Evolutionary conservation across 2,888 invertebrate genomes (phyloP).

Genomic region (Drosophila barbarae): DNA sequence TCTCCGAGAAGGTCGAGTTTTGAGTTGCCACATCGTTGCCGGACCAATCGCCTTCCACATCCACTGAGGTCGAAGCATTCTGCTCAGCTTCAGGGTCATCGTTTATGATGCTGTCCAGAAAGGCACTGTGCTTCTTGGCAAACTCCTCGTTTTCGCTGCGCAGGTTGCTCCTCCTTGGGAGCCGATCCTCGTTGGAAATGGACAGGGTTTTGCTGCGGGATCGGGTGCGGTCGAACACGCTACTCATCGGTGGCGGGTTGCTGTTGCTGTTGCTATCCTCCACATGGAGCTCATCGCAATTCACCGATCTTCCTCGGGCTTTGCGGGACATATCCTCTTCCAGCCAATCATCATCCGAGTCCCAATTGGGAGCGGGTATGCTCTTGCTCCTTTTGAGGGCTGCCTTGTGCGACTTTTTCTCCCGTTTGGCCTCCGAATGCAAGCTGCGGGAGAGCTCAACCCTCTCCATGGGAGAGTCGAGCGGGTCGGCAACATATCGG

Average conservation of each 20-base stretch:
- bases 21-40: slow-evolving; percentile 40
- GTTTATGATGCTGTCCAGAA: slow-evolving; percentile 81
- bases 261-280: slow-evolving; percentile 52
- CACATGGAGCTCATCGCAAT: slow-evolving; percentile 45
- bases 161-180: slow-evolving; percentile 80
- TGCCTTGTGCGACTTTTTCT: slow-evolving; percentile 2
- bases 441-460: slow-evolving; percentile 34
- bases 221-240: slow-evolving; percentile 37
- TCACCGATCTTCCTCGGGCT: slow-evolving; percentile 44
- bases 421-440: slow-evolving; percentile 4
- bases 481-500: slow-evolving; percentile 27
- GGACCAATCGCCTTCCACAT: slow-evolving; percentile 36
- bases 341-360: slow-evolving; percentile 41
- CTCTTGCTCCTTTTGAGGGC: slow-evolving; percentile 58
- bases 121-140: slow-evolving; percentile 83
- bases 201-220: slow-evolving; percentile 76
- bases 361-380: slow-evolving; percentile 44
- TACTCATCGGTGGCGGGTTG: slow-evolving; percentile 3
- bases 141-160: slow-evolving; percentile 84
- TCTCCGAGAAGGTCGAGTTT: slow-evolving; percentile 54
- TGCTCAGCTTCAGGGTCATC: slow-evolving; percentile 28
- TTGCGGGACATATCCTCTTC: slow-evolving; percentile 27
- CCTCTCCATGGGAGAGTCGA: slow-evolving; percentile 6
- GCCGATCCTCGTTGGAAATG: slow-evolving; percentile 49
- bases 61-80: background rate